phyloP scores from a whole-genome alignment of 92 coral and sea anemone genomes.

The Porites cylindrica region DNA sequence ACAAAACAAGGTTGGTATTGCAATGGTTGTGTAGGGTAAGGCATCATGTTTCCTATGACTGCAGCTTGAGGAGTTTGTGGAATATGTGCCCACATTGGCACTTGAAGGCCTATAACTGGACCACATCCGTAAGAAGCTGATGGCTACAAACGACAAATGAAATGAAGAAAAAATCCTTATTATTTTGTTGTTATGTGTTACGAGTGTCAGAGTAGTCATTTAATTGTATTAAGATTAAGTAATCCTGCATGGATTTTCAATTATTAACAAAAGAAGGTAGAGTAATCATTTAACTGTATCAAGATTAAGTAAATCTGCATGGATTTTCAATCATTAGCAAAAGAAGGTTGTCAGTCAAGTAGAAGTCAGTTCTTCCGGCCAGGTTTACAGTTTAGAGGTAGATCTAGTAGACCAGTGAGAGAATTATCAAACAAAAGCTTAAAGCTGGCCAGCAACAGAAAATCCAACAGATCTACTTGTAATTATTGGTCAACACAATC shows the following conservation, averaged over 20 bases:
- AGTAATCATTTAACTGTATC: not conserved
- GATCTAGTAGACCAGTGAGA: no score
- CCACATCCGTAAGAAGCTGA: conserved; percentile 41
- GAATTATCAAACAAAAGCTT: no score
- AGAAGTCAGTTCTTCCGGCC: no score
- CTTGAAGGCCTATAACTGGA: conserved; percentile 40
- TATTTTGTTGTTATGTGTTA: not conserved
- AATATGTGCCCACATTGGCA: conserved; percentile 50
- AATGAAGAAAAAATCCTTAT: not conserved
- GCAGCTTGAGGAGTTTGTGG: conserved; percentile 33
- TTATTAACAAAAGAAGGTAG: no score
- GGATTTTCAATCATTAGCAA: no score
- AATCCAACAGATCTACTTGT: no score
- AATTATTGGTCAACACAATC: no score
- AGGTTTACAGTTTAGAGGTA: no score
- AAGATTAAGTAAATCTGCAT: no score
- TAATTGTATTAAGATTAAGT: not conserved
- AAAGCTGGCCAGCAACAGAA: no score
- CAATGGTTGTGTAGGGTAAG: conserved; percentile 48
- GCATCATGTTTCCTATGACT: conserved; percentile 36
- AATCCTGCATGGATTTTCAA: no score
- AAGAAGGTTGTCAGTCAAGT: no score
- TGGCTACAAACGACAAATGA: conserved; percentile 8
- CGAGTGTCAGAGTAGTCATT: not conserved
- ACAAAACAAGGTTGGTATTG: conserved; percentile 36